phyloP scores from a whole-genome alignment of 1,140 invertebrate species.

The Amphibalanus amphitrite region DNA sequence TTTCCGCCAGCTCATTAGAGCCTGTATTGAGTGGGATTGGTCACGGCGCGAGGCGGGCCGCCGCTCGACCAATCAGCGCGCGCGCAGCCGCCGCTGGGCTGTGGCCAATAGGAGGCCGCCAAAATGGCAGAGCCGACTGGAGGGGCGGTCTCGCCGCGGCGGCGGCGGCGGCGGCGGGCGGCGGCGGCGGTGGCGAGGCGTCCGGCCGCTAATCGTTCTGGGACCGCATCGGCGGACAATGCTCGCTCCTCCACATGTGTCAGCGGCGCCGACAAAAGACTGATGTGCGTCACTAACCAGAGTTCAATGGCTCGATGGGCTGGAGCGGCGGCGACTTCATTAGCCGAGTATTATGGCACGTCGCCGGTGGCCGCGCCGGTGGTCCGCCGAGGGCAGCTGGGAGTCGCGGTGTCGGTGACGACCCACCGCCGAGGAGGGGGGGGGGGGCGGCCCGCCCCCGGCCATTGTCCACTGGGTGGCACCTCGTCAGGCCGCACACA shows the following conservation, averaged over 20 bases:
- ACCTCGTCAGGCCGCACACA: not conserved
- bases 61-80: not conserved
- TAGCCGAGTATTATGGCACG: not conserved
- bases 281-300: not conserved
- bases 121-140: not conserved
- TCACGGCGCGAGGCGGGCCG: not conserved
- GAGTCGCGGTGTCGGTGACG: too few species aligned
- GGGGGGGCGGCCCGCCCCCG: too few species aligned
- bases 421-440: not conserved
- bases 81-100: not conserved
- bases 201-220: not conserved
- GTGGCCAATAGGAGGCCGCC: not conserved
- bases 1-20: slow-evolving; percentile 4
- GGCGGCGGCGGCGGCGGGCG: too few species aligned
- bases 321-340: not conserved
- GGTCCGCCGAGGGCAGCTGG: not conserved
- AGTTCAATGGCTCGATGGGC: not conserved
- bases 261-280: not conserved
- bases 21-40: not conserved
- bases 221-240: not conserved
- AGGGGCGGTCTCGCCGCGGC: too few species aligned
- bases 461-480: not conserved
- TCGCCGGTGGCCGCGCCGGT: too few species aligned
- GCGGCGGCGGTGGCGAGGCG: too few species aligned
- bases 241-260: not conserved